Evolutionary conservation across 2,888 invertebrate species (phyloP).

Genomic region (Orthonychiurus folsomi): DNA sequence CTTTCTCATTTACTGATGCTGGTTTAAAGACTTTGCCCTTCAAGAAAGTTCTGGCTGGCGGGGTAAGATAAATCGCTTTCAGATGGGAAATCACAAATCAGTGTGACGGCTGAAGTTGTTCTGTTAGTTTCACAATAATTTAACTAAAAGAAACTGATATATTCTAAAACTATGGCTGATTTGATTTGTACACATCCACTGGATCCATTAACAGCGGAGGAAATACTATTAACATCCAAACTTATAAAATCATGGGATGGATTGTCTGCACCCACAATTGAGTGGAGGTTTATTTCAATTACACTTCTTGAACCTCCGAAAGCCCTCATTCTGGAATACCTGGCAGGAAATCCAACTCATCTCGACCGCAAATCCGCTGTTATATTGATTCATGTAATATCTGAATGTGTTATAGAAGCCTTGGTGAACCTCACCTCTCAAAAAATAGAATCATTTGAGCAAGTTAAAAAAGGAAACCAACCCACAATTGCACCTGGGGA

Average conservation of each 20-base stretch:
- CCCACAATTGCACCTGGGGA: constrained; percentile 10
- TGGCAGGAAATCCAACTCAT: not conserved
- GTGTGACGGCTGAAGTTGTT: too few relatives aligned
- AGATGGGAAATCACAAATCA: too few relatives aligned
- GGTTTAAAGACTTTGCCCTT: too few relatives aligned
- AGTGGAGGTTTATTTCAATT: constrained; percentile 14
- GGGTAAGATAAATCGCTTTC: too few relatives aligned
- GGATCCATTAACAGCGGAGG: constrained; percentile 9
- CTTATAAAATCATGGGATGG: not conserved
- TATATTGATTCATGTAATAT: constrained; percentile 8
- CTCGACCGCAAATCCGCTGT: not conserved
- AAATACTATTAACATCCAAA: constrained; percentile 3
- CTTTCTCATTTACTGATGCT: too few relatives aligned
- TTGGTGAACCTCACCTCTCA: not conserved
- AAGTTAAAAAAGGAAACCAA: constrained; percentile 7
- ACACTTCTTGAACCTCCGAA: constrained; percentile 10
- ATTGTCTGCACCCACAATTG: not conserved
- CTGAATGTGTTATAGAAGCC: constrained; percentile 6
- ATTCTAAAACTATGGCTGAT: too few relatives aligned
- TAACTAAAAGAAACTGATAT: too few relatives aligned
- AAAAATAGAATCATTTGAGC: constrained; percentile 7
- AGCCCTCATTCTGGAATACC: not conserved
- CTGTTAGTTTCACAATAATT: too few relatives aligned
- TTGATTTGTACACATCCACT: too few relatives aligned
- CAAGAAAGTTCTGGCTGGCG: too few relatives aligned